Evolutionary conservation across 2,113 vertebrate species (phyloP).

Genomic region (Notechis scutatus): DNA sequence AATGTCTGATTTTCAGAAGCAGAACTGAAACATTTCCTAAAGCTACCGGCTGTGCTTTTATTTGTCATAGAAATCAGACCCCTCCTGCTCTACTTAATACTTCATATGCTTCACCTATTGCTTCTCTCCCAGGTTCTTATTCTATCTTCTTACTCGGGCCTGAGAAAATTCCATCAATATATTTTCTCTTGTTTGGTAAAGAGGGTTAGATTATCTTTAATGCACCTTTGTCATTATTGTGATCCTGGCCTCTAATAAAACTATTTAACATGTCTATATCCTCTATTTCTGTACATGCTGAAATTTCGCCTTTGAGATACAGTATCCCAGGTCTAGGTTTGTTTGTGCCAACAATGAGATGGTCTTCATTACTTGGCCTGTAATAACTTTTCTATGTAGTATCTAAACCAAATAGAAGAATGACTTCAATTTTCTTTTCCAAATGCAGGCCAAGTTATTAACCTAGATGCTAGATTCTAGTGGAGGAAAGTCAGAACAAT

Average conservation of each 20-base stretch:
- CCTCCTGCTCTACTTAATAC: conserved; percentile 48
- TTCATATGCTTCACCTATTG: conserved; percentile 45
- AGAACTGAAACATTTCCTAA: conserved; percentile 39
- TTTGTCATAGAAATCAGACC: conserved; percentile 45
- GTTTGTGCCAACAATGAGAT: conserved; percentile 48
- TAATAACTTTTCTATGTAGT: conserved; percentile 59
- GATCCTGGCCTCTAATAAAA: conserved; percentile 32
- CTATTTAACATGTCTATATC: conserved; percentile 34
- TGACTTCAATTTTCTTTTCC: conserved; percentile 66
- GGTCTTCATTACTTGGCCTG: conserved; percentile 55
- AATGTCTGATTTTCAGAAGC: conserved; percentile 36
- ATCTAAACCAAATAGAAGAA: conserved; percentile 62
- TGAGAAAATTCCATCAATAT: conserved; percentile 56
- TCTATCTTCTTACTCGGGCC: conserved; percentile 45
- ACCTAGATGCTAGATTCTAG: conserved; percentile 55
- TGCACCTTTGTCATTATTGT: conserved; percentile 41
- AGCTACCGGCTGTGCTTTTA: conserved; percentile 10
- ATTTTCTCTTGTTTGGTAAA: conserved; percentile 57
- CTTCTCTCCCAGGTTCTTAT: conserved; percentile 49
- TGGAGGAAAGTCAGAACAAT: conserved; percentile 48
- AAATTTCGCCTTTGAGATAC: conserved; percentile 59
- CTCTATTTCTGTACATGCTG: conserved; percentile 54
- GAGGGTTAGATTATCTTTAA: conserved; percentile 56
- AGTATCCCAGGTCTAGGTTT: conserved; percentile 35
- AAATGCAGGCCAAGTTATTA: conserved; percentile 65